A percentile compares a stretch with the other conserved stretches of the same genome.
Conservation (phyloP, 2,888 invertebrate genomes). For the Cosmia trapezina region DNA sequence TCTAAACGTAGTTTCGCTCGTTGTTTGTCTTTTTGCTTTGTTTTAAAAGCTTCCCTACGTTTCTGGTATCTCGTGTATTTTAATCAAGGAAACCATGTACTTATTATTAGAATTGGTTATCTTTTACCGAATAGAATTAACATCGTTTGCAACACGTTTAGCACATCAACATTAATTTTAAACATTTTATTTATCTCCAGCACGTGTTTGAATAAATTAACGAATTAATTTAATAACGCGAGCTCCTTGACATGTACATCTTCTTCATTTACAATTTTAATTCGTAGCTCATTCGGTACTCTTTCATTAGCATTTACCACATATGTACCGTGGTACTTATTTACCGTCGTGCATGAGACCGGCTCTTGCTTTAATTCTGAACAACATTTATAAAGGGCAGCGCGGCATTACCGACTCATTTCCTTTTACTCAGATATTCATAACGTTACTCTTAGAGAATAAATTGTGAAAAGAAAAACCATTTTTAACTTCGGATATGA, state of each 20-base stretch:
- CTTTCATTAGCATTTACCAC: conserved; percentile 33
- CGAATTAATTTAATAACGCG: conserved; percentile 40
- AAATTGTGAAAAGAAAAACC: conserved; percentile 1
- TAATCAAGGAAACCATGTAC: conserved; percentile 5
- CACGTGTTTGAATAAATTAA: conserved; percentile 33
- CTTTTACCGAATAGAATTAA: not conserved
- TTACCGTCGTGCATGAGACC: not conserved
- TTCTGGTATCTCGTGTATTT: not conserved
- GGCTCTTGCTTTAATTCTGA: conserved; percentile 37
- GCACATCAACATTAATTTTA: not conserved
- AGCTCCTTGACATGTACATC: conserved; percentile 29
- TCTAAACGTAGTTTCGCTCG: conserved; percentile 12
- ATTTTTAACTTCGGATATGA: conserved; percentile 10
- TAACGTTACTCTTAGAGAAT: conserved; percentile 33
- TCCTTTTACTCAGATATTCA: conserved; percentile 55
- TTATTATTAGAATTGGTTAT: not conserved
- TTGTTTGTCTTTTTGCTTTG: conserved; percentile 29
- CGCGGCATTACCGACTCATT: conserved; percentile 44
- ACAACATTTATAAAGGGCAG: conserved; percentile 43
- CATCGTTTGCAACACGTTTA: not conserved
- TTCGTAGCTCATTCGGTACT: conserved; percentile 12
- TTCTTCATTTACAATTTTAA: conserved; percentile 49
- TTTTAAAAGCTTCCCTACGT: conserved; percentile 23
- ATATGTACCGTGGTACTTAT: not conserved
- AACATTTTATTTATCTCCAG: conserved; percentile 5